phyloP scores from a whole-genome alignment of 2,888 invertebrate species.

The Blomia tropicalis region DNA sequence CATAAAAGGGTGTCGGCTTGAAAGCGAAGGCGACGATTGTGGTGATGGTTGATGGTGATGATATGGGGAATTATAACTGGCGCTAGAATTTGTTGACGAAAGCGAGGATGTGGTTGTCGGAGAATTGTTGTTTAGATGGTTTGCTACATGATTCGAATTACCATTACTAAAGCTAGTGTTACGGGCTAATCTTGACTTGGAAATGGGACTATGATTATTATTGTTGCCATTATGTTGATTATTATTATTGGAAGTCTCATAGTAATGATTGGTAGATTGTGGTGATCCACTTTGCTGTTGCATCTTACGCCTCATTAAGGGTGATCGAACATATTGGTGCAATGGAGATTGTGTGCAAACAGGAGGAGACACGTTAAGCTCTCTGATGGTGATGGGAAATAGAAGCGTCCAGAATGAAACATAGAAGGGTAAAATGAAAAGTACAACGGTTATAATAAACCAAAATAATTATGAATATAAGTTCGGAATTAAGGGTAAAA shows the following conservation, averaged over 20 bases:
- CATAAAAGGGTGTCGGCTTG: not conserved
- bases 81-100: not conserved
- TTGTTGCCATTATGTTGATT: not conserved
- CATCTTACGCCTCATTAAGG: not conserved
- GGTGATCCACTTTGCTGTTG: not conserved
- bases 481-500: no score
- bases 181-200: not conserved
- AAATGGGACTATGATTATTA: constrained; percentile 2
- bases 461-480: not conserved
- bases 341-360: not conserved
- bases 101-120: not conserved
- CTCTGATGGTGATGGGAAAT: not conserved
- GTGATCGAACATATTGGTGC: constrained; percentile 8
- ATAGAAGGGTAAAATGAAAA: not conserved
- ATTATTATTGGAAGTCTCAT: constrained; percentile 6
- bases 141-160: not conserved
- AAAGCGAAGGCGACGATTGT: constrained; percentile 10
- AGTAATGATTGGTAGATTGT: not conserved
- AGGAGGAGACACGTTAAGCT: not conserved
- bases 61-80: not conserved
- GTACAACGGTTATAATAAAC: constrained; percentile 25
- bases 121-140: constrained; percentile 3
- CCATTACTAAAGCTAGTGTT: not conserved
- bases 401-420: not conserved
- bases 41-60: constrained; percentile 10